These are phyloP conservation scores for Tetheella fluctuosa DNA, from an alignment of 2,888 invertebrate genomes.

Conservation along the genomic window DNA sequence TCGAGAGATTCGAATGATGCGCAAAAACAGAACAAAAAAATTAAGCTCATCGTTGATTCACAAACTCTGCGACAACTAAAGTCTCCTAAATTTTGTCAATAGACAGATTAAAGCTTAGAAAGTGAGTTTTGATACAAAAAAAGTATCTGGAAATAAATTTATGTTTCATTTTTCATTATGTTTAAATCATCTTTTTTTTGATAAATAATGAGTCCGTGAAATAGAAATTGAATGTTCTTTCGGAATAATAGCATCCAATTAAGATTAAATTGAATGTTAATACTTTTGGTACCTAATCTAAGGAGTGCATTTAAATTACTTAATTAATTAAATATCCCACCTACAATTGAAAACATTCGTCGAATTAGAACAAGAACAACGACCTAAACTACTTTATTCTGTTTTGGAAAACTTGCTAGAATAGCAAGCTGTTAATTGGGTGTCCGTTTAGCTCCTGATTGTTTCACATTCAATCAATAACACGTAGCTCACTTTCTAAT, in stretches of 20 bases:
- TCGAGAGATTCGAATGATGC: constrained; percentile 56
- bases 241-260: neutral
- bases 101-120: constrained; percentile 7
- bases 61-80: neutral
- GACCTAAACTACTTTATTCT: neutral
- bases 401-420: neutral
- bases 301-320: neutral
- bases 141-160: neutral
- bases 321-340: neutral
- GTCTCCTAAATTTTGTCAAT: constrained; percentile 8
- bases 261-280: neutral
- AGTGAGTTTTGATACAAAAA: neutral
- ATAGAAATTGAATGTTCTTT: neutral
- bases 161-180: neutral
- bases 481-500: neutral
- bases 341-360: neutral
- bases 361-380: neutral
- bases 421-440: neutral
- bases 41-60: constrained; percentile 3
- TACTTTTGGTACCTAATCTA: neutral
- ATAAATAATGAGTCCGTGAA: constrained; percentile 8
- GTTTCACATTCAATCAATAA: neutral
- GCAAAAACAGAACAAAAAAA: constrained; percentile 43
- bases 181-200: neutral
- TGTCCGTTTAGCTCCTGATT: neutral